phyloP scores from a whole-genome alignment of 2,888 invertebrate genomes.

The Sminthurides aquaticus region DNA sequence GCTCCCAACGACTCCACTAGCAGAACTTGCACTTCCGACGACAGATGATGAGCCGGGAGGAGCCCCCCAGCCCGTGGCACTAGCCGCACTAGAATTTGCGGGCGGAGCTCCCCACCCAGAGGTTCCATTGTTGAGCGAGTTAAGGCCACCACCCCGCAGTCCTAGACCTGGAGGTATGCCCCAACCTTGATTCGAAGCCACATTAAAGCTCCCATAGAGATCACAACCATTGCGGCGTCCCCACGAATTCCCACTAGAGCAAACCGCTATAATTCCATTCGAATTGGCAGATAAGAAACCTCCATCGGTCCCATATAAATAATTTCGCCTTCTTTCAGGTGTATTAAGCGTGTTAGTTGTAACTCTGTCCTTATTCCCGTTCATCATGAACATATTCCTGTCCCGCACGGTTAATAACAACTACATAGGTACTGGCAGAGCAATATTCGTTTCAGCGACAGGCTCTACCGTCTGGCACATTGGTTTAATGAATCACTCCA shows the following conservation, averaged over 20 bases:
- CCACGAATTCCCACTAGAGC: conserved; percentile 14
- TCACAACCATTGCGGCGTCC: conserved; percentile 40
- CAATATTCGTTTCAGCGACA: conserved; percentile 22
- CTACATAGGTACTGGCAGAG: conserved; percentile 24
- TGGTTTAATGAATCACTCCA: conserved; percentile 28
- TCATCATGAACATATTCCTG: conserved; percentile 18
- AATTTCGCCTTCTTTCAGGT: not conserved
- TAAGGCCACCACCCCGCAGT: conserved; percentile 71
- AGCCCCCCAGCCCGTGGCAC: conserved; percentile 53
- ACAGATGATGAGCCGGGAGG: conserved; percentile 42
- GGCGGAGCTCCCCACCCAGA: conserved; percentile 73
- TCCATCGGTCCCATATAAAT: not conserved
- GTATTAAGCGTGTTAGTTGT: not conserved
- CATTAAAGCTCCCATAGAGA: conserved; percentile 39
- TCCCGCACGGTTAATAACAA: conserved; percentile 2
- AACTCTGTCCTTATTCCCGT: conserved; percentile 1
- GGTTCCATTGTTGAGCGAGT: conserved; percentile 64
- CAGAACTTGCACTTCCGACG: conserved; percentile 33
- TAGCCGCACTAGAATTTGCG: conserved; percentile 53
- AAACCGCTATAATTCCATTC: not conserved
- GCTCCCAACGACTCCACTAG: conserved; percentile 48
- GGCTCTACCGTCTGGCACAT: conserved; percentile 40
- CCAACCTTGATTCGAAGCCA: conserved; percentile 50
- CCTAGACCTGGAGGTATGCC: conserved; percentile 58
- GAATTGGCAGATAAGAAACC: not conserved